Conservation (phyloP, 2,888 invertebrate species). For the Parapristionchus giblindavisi region DNA sequence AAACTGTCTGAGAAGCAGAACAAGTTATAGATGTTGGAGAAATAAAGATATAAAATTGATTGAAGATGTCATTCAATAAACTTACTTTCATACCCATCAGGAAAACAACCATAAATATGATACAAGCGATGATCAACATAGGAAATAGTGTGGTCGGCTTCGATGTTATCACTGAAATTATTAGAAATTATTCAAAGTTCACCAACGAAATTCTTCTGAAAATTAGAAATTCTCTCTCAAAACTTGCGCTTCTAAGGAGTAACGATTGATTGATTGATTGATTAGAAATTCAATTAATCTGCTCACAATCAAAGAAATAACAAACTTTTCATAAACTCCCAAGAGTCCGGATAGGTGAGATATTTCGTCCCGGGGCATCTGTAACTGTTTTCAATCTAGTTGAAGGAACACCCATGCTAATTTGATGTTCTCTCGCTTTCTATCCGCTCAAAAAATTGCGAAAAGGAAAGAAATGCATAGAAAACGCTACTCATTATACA, state of each 20-base stretch:
- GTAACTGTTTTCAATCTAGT: neutral
- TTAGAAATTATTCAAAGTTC: neutral
- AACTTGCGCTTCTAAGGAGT: no score
- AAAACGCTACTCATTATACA: no score
- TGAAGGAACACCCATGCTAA: no score
- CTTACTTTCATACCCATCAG: neutral
- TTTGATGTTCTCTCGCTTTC: no score
- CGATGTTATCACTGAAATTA: constrained; percentile 9
- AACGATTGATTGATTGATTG: no score
- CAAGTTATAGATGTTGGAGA: no score
- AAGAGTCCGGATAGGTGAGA: constrained; percentile 7
- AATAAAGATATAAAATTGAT: neutral
- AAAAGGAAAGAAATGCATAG: no score
- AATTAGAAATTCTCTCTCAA: neutral
- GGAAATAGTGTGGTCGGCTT: constrained; percentile 9
- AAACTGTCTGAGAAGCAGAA: no score
- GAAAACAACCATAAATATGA: neutral
- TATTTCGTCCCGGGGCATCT: constrained; percentile 24
- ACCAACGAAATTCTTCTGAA: neutral
- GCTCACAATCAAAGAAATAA: neutral
- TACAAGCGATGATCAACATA: neutral
- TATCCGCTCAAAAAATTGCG: no score
- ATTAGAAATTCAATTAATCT: no score
- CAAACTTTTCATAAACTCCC: constrained; percentile 20
- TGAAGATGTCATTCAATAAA: neutral